Evolutionary conservation across 2,797 vertebrate species (phyloP).

Genomic region (Nannoperca australis): DNA sequence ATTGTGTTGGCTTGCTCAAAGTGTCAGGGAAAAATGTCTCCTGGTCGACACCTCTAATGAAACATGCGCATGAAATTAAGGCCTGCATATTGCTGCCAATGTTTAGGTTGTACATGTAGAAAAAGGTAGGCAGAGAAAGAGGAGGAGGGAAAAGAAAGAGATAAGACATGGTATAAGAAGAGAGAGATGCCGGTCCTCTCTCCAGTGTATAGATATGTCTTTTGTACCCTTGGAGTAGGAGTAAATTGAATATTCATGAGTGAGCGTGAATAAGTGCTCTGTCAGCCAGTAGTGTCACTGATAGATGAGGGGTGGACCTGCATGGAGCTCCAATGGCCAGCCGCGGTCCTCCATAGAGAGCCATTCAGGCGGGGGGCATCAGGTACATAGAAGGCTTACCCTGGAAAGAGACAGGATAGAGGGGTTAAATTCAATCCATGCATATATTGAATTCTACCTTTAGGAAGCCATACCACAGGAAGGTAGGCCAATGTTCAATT

Average conservation of each 20-base stretch:
- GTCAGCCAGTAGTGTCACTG: constrained; percentile 91
- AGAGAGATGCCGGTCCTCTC: constrained; percentile 65
- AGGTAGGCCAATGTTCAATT: constrained; percentile 52
- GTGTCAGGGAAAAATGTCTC: constrained; percentile 86
- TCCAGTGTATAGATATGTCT: constrained; percentile 78
- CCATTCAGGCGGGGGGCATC: constrained; percentile 51
- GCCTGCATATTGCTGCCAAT: constrained; percentile 70
- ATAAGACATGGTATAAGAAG: constrained; percentile 14
- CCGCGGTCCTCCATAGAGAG: constrained; percentile 74
- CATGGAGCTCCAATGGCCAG: constrained; percentile 73
- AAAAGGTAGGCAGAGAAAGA: constrained; percentile 43
- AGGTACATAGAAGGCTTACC: constrained; percentile 50
- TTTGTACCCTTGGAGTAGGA: constrained; percentile 83
- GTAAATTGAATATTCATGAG: constrained; percentile 93
- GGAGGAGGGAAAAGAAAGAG: constrained; percentile 10
- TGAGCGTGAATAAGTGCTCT: constrained; percentile 90
- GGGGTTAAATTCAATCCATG: constrained; percentile 42
- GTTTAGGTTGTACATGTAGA: constrained; percentile 69
- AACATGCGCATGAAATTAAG: constrained; percentile 93
- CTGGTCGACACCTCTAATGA: constrained; percentile 90
- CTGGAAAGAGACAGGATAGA: constrained; percentile 47
- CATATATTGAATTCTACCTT: constrained; percentile 35
- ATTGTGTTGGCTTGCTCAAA: constrained; percentile 92
- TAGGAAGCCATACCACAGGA: constrained; percentile 23
- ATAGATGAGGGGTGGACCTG: constrained; percentile 88